Evolutionary conservation across 2,797 vertebrate species (phyloP), one percentile per base, ranked within the genome.

Genomic region (Urophycis tenuis): DNA sequence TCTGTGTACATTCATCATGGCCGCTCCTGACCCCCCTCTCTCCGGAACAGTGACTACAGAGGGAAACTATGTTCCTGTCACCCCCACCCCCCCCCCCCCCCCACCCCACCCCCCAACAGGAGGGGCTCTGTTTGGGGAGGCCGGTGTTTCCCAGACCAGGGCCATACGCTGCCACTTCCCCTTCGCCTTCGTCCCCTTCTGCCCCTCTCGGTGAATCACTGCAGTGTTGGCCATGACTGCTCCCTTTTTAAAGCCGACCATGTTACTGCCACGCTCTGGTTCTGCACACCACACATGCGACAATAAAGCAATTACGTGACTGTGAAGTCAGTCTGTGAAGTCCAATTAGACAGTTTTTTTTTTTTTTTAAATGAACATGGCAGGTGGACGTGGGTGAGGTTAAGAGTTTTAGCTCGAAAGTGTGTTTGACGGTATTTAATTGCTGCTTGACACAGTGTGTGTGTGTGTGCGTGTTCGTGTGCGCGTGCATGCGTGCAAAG

Each of bases 11-110:
- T 87, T 84, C 82, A 83, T 83, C 79, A 17, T 41, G 84, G 77
- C 84, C 80, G 6, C 0, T 15, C 36, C 70, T 79, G 87, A 88
- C 74, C 84, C 74, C 84, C 85, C 60, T 67, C 60, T 11, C 60
- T 29, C 60, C 71, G 85, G 83, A 88, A 79, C 85, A 69, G 64
- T 35, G 74, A 71, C 79, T 67, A 88, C 82, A 91, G 87, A 87
- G 77, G 9, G 77, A 80, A 77, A n/a, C 82, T 85, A 83, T 90
- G 83, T 78, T 87, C 74, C 78, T 35, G 69, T 73, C 78, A 78
- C 75, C 71, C 78, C 72, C 77, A 5, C 39, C 39, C 5, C 10
- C 39, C 39, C 39, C 5, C 60, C 77, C 5, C 39, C 39, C 39
- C 10, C 39, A 5, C n/a, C n/a, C n/a, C 39, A 5, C 10, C 60